These are phyloP conservation scores for Andrena haemorrhoa DNA, from an alignment of 2,888 invertebrate genomes.

Conservation along the genomic window DNA sequence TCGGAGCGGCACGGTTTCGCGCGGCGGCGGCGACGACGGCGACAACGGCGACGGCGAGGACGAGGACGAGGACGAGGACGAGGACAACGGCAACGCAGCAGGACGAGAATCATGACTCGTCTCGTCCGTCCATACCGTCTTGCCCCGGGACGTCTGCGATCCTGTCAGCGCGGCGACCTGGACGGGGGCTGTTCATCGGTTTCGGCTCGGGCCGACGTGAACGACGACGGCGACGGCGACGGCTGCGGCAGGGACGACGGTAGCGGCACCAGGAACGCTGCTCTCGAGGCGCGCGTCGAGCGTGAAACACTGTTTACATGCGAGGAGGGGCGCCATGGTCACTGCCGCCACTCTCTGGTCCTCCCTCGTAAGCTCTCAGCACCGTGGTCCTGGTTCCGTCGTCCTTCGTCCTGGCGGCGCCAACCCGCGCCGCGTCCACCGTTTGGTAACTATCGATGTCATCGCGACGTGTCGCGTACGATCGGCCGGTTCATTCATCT, in stretches of 20 bases:
- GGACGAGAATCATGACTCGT: conserved; percentile 63
- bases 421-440: conserved; percentile 36
- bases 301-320: conserved; percentile 74
- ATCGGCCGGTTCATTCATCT: conserved; percentile 64
- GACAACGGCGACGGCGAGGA: conserved; percentile 53
- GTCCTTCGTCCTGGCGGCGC: conserved; percentile 46
- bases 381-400: conserved; percentile 33
- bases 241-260: conserved; percentile 23
- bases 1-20: conserved; percentile 46
- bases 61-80: conserved; percentile 62
- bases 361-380: conserved; percentile 41
- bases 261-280: conserved; percentile 36
- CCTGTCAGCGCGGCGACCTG: conserved; percentile 22
- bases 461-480: conserved; percentile 61
- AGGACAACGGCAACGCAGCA: conserved; percentile 55
- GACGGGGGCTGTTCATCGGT: conserved; percentile 34
- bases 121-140: conserved; percentile 58
- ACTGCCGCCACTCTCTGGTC: conserved; percentile 54
- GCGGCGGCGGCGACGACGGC: conserved; percentile 58
- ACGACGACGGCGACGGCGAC: conserved; percentile 12
- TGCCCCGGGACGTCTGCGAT: conserved; percentile 38
- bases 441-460: conserved; percentile 46
- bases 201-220: not conserved
- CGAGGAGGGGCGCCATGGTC: conserved; percentile 72
- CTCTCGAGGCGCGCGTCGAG: conserved; percentile 57